Percentiles rank a stretch among this genome's conserved stretches.
phyloP scores from a whole-genome alignment of 2,113 vertebrate species.

The Bambusicola thoracicus region DNA sequence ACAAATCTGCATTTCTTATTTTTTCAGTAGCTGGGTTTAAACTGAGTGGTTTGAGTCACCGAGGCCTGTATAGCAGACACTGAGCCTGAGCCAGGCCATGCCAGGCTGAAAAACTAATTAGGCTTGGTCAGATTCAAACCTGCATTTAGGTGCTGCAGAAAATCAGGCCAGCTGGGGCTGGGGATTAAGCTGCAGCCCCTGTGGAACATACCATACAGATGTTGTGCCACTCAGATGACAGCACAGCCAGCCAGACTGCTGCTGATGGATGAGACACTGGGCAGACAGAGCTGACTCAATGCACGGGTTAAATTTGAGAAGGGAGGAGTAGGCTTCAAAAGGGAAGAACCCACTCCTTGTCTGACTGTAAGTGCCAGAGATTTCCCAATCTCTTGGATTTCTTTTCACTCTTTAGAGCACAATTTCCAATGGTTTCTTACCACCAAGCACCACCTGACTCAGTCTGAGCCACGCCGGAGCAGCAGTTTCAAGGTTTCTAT shows the following conservation, averaged over 20 bases:
- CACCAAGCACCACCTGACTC: background rate
- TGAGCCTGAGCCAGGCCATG: background rate
- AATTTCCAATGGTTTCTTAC: background rate
- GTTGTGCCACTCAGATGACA: background rate
- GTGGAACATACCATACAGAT: background rate
- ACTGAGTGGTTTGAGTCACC: background rate
- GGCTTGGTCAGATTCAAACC: background rate
- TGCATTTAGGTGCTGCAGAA: background rate
- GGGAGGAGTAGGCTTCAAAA: background rate
- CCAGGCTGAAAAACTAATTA: background rate
- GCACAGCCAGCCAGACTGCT: background rate
- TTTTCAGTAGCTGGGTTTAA: background rate
- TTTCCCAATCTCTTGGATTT: background rate
- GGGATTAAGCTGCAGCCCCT: background rate
- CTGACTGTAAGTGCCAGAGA: background rate
- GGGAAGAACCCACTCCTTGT: background rate
- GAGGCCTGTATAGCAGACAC: background rate
- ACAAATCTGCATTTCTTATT: background rate
- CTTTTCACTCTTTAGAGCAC: background rate
- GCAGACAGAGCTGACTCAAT: background rate
- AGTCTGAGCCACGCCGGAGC: background rate
- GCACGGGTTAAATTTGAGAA: background rate
- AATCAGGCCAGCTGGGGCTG: background rate
- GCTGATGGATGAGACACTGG: background rate
- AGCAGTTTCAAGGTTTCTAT: background rate